Conservation (phyloP, 2,888 invertebrate genomes). For the Laspeyria flexula region DNA sequence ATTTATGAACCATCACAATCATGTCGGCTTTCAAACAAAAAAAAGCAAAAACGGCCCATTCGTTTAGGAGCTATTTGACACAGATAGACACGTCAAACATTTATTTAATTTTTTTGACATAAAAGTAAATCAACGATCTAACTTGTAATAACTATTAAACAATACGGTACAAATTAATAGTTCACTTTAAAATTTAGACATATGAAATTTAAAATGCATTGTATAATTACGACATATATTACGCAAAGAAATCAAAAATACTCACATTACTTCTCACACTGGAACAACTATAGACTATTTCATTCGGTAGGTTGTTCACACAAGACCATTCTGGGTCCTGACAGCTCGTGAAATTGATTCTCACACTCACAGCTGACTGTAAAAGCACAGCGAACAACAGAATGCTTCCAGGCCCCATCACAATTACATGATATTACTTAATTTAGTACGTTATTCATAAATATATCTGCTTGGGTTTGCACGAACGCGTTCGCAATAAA, state of each 20-base stretch:
- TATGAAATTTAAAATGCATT: too few relatives aligned
- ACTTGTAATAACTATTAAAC: too few relatives aligned
- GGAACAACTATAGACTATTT: conserved; percentile 71
- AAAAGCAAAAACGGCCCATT: too few relatives aligned
- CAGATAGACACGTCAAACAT: too few relatives aligned
- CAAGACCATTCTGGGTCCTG: conserved; percentile 77
- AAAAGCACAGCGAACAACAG: conserved; percentile 39
- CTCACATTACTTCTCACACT: conserved; percentile 66
- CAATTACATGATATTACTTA: conserved; percentile 31
- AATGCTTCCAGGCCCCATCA: conserved; percentile 51
- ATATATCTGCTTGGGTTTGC: conserved; percentile 15
- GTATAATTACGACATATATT: too few relatives aligned
- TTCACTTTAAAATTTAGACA: too few relatives aligned
- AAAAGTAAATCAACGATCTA: too few relatives aligned
- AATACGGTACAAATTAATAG: too few relatives aligned
- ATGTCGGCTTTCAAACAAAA: too few relatives aligned
- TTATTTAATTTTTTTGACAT: too few relatives aligned
- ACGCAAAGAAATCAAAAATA: conserved; percentile 31
- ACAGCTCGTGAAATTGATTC: conserved; percentile 77
- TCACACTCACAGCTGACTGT: conserved; percentile 53
- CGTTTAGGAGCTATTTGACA: too few relatives aligned
- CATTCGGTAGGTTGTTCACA: conserved; percentile 63
- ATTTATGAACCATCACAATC: too few relatives aligned
- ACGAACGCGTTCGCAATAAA: conserved; percentile 58
- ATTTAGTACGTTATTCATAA: background rate